Base-by-base conservation (phyloP, 2,113 vertebrate genomes). In the Uropsilus gracilis region DNA sequence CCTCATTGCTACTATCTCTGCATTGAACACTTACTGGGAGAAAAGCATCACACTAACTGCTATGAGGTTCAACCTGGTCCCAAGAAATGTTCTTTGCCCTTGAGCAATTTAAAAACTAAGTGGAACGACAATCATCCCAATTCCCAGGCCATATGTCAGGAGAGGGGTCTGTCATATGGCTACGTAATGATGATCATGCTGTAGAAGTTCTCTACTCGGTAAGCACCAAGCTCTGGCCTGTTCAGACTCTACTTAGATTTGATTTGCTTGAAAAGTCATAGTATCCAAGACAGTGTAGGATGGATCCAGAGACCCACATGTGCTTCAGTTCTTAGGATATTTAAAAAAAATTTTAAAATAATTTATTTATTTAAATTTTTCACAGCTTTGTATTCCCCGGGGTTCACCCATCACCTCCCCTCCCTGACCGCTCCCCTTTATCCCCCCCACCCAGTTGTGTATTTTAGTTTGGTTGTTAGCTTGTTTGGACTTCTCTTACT, bases 91-190 rank as follows among this genome's bases (percentile, higher is more conserved):
- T 75, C 63, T 97, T 86, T 94, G 92, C 85, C 94, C 81, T 96
- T 94, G 71, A 92, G 85, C 84, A 42, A 89, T 96, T 90, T 95
- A 91, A 66, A 39, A 94, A 59, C 24, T 73, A 80, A 91, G 71
- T 61, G 6, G 48, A 87, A 76, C 59, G 76, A 85, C n/a, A 92
- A 72, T 26, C 86, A 77, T 89, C 55, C 55, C 39, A 97, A 95
- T 77, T 97, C 83, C 61, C 92, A 97, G 39, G 22, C 92, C 92
- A 92, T 94, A 93, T 96, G 95, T 89, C 76, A 82, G 50, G 89
- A 57, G 84, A 93, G 24, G 89, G 53, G 39, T 4, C 84, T 39
- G 66, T 96, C 94, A 84, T 48, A 93, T 90, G 87, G 83, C 78
- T 84, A 26, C 44, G 17, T 85, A 92, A 96, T 89, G 64, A 96